Conservation (phyloP, 2,797 vertebrate genomes). For the Setipinna tenuifilis region DNA sequence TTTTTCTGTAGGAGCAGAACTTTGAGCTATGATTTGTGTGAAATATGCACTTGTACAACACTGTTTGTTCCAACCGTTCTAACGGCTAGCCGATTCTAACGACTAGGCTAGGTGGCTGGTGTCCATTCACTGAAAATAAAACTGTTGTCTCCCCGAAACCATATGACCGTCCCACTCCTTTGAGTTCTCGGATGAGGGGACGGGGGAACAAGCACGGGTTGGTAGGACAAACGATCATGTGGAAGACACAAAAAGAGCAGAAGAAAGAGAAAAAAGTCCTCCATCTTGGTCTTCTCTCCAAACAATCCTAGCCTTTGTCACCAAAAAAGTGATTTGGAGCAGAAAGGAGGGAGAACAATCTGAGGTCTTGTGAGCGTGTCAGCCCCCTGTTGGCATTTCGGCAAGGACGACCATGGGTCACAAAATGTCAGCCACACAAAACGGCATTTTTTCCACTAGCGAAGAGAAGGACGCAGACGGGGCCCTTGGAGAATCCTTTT, state of each 20-base stretch:
- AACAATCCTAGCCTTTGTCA: slow-evolving; percentile 65
- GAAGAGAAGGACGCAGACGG: slow-evolving; percentile 53
- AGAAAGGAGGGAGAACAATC: slow-evolving; percentile 67
- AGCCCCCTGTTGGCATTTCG: slow-evolving; percentile 71
- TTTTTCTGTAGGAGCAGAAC: too few relatives aligned
- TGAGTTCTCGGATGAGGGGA: slow-evolving; percentile 24
- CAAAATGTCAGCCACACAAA: slow-evolving; percentile 72
- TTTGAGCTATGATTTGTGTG: too few relatives aligned
- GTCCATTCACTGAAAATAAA: background rate
- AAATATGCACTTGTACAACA: too few relatives aligned
- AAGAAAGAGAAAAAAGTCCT: background rate
- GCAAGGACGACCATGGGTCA: slow-evolving; percentile 63
- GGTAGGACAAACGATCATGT: slow-evolving; percentile 44
- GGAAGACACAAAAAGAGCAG: background rate
- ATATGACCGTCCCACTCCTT: slow-evolving; percentile 25
- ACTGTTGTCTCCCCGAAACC: background rate
- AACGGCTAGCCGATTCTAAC: too few relatives aligned
- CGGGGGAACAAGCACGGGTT: slow-evolving; percentile 20
- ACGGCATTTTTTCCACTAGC: slow-evolving; percentile 56
- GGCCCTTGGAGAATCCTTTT: slow-evolving; percentile 56
- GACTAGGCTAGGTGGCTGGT: too few relatives aligned
- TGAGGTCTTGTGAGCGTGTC: slow-evolving; percentile 66
- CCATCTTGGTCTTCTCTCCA: slow-evolving; percentile 49
- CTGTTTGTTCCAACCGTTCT: too few relatives aligned
- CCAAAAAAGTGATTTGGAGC: slow-evolving; percentile 54